Base-by-base conservation (phyloP, 2,113 vertebrate genomes). In the Lethenteron camtschaticum region DNA sequence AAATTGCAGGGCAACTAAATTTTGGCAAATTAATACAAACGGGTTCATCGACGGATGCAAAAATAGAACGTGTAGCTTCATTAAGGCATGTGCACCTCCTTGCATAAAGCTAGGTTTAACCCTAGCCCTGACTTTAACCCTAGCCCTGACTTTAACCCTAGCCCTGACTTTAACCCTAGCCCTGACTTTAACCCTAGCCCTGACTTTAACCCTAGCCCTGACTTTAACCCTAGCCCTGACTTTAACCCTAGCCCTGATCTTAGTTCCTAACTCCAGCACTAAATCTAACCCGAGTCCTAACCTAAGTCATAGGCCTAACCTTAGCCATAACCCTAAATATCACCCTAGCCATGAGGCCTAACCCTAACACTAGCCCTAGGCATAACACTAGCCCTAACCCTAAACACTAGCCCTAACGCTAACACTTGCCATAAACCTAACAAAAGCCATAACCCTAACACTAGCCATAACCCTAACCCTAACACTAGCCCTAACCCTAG, bases 131-230 rank as follows among this genome's bases (percentile, higher is more conserved):
- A 56, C 10, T 56, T 57, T 70, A 70, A 70, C 69, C 69, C 69
- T 70, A 70, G 58, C 69, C 69, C 69, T 70, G 58, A 70, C 69
- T 57, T n/a, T n/a, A n/a, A n/a, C n/a, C n/a, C n/a, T n/a, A n/a
- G n/a, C n/a, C n/a, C n/a, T n/a, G n/a, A n/a, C n/a, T n/a, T n/a
- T n/a, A n/a, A n/a, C n/a, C n/a, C n/a, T n/a, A n/a, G n/a, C n/a
- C n/a, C n/a, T n/a, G n/a, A n/a, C n/a, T n/a, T n/a, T n/a, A n/a
- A n/a, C n/a, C n/a, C n/a, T n/a, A n/a, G n/a, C n/a, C n/a, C n/a
- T n/a, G n/a, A n/a, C n/a, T n/a, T n/a, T n/a, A n/a, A n/a, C n/a
- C n/a, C n/a, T n/a, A n/a, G n/a, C n/a, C n/a, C n/a, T n/a, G n/a
- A n/a, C n/a, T n/a, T n/a, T n/a, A n/a, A n/a, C n/a, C n/a, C n/a